Base-by-base conservation (phyloP, 2,113 vertebrate species). In the Oncorhynchus kisutch region DNA sequence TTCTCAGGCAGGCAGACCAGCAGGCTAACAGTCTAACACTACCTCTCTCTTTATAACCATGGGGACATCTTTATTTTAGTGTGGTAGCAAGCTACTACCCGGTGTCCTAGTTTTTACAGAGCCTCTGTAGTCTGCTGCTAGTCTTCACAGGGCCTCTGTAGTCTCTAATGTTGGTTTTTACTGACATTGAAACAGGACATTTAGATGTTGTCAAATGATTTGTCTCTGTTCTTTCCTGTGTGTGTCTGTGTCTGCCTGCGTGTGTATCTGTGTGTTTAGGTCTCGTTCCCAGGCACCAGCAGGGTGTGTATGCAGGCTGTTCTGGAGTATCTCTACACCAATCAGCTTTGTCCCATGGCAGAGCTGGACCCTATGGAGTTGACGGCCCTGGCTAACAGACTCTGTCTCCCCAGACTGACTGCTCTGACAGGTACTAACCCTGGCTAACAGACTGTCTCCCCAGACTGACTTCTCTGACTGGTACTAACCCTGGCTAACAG, bases 301-400 rank as follows among this genome's bases (percentile, higher is more conserved):
- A 95, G 94, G 88, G 90, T 87, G 73, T 96, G 95, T 57, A 96
- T 97, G 95, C 96, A 95, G 89, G 93, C 92, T 0, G 94, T 96
- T 49, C 78, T 97, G 84, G 96, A 97, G 91, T 96, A 96, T 84
- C 93, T 97, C 72, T 97, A 97, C 77, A 95, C 94, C 84, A 96
- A 94, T 86, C 95, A 96, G 78, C 86, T 97, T 69, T 93, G 94
- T 1, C 93, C 92, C 59, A 91, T 87, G 83, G 90, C 90, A 74
- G 94, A 96, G 74, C 89, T 97, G 91, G 96, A 97, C 89, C 94
- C 94, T 0, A 93, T 97, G 92, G 96, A 97, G 88, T 88, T 97
- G 81, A 95, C 96, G 13, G 93, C 94, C 70, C 90, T 34, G 34
- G 34, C 1, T 34, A 34, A 7, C 34, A 34, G 34, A 34, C 95